A percentile compares a stretch with the other conserved stretches of the same genome.
Conservation (phyloP, 2,888 invertebrate genomes). For the Furcula furcula region DNA sequence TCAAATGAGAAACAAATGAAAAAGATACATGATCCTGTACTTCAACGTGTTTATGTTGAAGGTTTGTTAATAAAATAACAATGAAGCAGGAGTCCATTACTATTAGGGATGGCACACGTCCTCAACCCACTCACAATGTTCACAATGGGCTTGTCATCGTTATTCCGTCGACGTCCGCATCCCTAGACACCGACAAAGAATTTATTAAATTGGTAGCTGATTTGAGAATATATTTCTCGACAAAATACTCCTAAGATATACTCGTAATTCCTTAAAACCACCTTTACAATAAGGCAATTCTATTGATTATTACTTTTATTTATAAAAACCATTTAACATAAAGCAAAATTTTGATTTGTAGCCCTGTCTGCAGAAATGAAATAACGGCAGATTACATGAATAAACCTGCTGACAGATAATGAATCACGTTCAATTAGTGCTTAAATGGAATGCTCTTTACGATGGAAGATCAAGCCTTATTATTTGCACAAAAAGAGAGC, state of each 20-base stretch:
- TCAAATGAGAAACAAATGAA: constrained; percentile 8
- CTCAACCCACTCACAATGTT: constrained; percentile 6
- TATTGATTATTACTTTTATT: no score
- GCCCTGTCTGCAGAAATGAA: no score
- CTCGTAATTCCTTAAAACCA: no score
- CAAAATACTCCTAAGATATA: no score
- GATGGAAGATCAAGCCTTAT: constrained; percentile 15
- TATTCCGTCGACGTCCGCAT: constrained; percentile 26
- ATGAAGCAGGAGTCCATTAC: constrained; percentile 19
- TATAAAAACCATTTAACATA: no score
- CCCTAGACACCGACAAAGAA: constrained; percentile 26
- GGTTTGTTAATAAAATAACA: constrained; percentile 24
- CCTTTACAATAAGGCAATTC: no score
- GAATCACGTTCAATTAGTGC: constrained; percentile 51
- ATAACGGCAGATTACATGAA: constrained; percentile 39
- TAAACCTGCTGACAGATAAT: constrained; percentile 47
- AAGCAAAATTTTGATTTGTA: no score
- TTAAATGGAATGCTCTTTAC: constrained; percentile 44
- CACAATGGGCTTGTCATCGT: constrained; percentile 28
- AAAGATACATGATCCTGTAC: neutral
- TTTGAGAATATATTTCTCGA: constrained; percentile 22
- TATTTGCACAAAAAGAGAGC: constrained; percentile 18
- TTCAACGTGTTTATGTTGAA: constrained; percentile 2
- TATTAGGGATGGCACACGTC: constrained; percentile 26
- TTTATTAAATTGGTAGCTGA: constrained; percentile 29